A percentile compares a stretch with the other conserved stretches of the same genome.
Evolutionary conservation across 2,113 vertebrate genomes (phyloP).

Genomic region (Tichodroma muraria): DNA sequence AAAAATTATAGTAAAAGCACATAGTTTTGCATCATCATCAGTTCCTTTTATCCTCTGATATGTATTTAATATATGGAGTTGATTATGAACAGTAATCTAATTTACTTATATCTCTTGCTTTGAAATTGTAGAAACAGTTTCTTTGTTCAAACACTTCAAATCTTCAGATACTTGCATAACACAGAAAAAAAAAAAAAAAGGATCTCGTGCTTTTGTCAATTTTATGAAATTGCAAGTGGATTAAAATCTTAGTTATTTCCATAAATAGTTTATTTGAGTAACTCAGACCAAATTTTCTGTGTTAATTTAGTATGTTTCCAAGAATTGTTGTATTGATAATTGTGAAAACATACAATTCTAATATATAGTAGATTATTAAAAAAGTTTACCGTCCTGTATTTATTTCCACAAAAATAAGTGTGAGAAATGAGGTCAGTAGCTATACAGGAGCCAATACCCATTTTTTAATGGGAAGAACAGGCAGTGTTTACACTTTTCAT

Average conservation of each 20-base stretch:
- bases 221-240: not conserved
- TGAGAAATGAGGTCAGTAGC: not conserved
- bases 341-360: not conserved
- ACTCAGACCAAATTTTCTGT: not conserved
- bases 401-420: not conserved
- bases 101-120: not conserved
- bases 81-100: not conserved
- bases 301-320: not conserved
- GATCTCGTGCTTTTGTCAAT: not conserved
- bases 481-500: not conserved
- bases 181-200: not conserved
- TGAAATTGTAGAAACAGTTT: not conserved
- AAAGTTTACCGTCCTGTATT: not conserved
- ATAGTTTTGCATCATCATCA: not conserved
- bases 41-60: not conserved
- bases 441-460: not conserved
- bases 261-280: not conserved
- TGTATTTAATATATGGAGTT: not conserved
- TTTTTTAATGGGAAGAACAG: not conserved
- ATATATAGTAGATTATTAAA: not conserved
- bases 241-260: not conserved
- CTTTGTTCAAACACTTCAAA: not conserved
- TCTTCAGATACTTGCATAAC: not conserved
- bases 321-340: not conserved
- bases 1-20: not conserved